These are phyloP conservation scores for Podarcis cretensis DNA, from an alignment of 2,113 vertebrate genomes.

Conservation along the genomic window DNA sequence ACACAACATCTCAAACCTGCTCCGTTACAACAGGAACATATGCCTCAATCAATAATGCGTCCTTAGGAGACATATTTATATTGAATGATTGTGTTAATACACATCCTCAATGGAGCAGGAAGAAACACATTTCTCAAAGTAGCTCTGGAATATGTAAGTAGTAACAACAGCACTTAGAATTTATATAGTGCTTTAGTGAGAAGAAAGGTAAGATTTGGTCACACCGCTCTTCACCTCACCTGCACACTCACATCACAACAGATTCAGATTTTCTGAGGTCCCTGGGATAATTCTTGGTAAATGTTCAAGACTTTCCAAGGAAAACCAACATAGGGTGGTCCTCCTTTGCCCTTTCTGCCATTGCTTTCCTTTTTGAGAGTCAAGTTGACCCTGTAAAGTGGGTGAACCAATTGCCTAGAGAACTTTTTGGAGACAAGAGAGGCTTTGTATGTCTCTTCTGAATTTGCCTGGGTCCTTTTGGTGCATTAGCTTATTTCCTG, in stretches of 20 bases:
- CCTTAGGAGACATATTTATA: slow-evolving; percentile 2
- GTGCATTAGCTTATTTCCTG: too few species aligned
- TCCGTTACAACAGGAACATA: background rate
- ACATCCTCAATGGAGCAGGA: background rate
- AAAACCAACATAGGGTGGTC: too few species aligned
- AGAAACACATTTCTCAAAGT: background rate
- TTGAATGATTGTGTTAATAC: background rate
- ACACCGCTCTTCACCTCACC: background rate
- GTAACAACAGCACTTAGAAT: background rate
- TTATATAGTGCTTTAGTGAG: background rate
- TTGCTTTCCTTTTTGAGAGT: too few species aligned
- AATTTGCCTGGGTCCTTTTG: too few species aligned
- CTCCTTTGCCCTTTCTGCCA: too few species aligned
- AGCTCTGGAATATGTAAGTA: background rate
- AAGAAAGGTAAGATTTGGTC: background rate
- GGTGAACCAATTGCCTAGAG: too few species aligned
- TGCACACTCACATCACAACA: background rate
- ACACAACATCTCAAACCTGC: background rate
- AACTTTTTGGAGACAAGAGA: too few species aligned
- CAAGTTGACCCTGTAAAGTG: too few species aligned
- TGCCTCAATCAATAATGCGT: background rate
- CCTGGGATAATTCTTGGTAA: background rate
- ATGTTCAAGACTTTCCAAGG: too few species aligned
- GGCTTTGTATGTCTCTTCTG: background rate
- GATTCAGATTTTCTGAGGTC: background rate